These are phyloP conservation scores for Muscicapa striata DNA, from an alignment of 2,797 vertebrate genomes.

Conservation along the genomic window DNA sequence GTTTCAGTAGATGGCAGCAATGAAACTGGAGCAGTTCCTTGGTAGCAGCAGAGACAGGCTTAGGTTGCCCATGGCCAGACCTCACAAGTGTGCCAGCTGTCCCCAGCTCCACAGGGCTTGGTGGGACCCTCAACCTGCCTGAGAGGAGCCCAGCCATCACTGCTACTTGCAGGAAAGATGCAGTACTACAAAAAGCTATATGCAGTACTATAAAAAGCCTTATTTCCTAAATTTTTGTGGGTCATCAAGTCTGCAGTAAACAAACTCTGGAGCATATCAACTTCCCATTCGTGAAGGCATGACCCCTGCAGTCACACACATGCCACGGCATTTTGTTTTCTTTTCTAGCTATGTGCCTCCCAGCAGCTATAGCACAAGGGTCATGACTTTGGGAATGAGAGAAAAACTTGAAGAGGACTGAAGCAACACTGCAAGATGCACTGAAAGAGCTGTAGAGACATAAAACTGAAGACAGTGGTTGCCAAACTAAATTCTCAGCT, in stretches of 20 bases:
- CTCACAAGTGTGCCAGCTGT: fast-evolving
- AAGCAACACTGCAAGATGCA: background rate
- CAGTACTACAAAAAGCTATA: no score
- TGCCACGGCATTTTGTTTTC: background rate
- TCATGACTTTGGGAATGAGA: background rate
- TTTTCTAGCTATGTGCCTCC: background rate
- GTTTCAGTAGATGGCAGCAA: constrained; percentile 8
- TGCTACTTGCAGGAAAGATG: background rate
- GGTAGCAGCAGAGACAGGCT: background rate
- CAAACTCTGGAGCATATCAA: background rate
- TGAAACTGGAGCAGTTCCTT: background rate
- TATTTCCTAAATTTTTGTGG: background rate
- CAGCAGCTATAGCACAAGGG: background rate
- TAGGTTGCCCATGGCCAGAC: background rate
- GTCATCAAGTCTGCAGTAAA: background rate
- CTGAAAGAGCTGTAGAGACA: background rate
- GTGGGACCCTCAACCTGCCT: background rate
- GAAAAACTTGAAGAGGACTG: background rate
- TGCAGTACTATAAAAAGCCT: background rate
- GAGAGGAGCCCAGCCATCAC: background rate
- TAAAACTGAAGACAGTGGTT: background rate
- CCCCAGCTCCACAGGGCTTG: background rate
- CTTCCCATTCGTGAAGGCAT: background rate
- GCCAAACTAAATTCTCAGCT: background rate
- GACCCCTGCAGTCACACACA: background rate